Conservation (phyloP, 2,113 vertebrate species). For the Coreoperca whiteheadi region DNA sequence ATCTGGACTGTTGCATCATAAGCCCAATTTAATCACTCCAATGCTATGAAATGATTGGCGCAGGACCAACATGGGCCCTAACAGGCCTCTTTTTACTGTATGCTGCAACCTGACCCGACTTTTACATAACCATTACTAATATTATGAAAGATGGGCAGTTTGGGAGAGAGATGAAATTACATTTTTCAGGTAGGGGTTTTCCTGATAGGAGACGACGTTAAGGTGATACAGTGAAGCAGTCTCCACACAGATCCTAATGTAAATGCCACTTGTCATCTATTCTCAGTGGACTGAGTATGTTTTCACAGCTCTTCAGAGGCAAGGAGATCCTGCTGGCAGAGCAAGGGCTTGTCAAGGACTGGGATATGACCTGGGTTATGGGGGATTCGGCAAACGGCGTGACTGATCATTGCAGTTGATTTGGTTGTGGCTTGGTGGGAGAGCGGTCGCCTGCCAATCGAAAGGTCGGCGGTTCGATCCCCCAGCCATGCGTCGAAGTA, state of each 20-base stretch:
- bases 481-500: no score
- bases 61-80: conserved; percentile 15
- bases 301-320: conserved; percentile 40
- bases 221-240: neutral
- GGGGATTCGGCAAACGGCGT: conserved; percentile 2
- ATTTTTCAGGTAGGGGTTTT: conserved; percentile 35
- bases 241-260: conserved; percentile 27
- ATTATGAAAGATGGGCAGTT: conserved; percentile 31
- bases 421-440: no score
- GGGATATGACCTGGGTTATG: neutral
- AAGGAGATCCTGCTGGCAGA: conserved; percentile 40
- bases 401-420: conserved; percentile 11
- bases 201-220: conserved; percentile 9
- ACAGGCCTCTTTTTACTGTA: conserved; percentile 37
- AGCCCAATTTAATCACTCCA: conserved; percentile 76
- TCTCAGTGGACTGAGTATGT: conserved; percentile 26
- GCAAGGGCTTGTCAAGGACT: neutral
- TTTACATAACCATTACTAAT: conserved; percentile 48
- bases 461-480: no score
- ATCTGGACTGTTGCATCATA: conserved; percentile 79
- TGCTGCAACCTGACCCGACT: conserved; percentile 8
- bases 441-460: no score
- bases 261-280: conserved; percentile 41
- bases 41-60: conserved; percentile 52
- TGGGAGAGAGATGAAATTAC: conserved; percentile 19